Evolutionary conservation across 1,140 invertebrate species (phyloP).

Genomic region (Helicoverpa armigera): DNA sequence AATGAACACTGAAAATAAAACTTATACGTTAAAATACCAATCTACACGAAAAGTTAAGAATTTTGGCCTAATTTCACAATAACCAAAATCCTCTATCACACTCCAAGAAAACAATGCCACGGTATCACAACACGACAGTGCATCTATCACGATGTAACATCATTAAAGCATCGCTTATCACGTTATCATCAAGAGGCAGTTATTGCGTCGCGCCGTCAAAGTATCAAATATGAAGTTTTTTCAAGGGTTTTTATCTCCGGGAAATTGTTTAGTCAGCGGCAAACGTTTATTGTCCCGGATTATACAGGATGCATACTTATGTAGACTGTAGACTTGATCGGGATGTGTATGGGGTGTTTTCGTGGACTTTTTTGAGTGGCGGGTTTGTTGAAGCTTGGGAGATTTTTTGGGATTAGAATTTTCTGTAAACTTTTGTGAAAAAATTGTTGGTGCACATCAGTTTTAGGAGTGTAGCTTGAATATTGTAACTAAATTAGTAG

Average conservation of each 20-base stretch:
- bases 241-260: constrained; percentile 46
- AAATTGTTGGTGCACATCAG: too few species aligned
- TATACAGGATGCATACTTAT: constrained; percentile 32
- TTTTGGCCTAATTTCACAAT: too few species aligned
- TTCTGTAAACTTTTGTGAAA: too few species aligned
- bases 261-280: constrained; percentile 37
- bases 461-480: too few species aligned
- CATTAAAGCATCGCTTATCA: constrained; percentile 28
- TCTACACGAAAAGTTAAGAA: too few species aligned
- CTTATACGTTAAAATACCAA: too few species aligned
- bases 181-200: constrained; percentile 41
- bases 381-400: background rate
- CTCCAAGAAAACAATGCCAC: background rate
- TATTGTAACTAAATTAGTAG: too few species aligned
- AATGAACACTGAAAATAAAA: too few species aligned
- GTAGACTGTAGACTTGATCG: background rate
- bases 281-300: constrained; percentile 18
- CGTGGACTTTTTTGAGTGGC: background rate
- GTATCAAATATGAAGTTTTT: constrained; percentile 55
- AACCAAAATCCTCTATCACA: background rate
- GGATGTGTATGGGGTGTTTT: background rate
- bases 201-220: constrained; percentile 25
- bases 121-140: background rate
- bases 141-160: constrained; percentile 2
- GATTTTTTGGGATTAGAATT: background rate